Percentiles rank a stretch among this genome's conserved stretches.
Conservation (phyloP, 2,888 invertebrate species). For the Xiphydria camelus region DNA sequence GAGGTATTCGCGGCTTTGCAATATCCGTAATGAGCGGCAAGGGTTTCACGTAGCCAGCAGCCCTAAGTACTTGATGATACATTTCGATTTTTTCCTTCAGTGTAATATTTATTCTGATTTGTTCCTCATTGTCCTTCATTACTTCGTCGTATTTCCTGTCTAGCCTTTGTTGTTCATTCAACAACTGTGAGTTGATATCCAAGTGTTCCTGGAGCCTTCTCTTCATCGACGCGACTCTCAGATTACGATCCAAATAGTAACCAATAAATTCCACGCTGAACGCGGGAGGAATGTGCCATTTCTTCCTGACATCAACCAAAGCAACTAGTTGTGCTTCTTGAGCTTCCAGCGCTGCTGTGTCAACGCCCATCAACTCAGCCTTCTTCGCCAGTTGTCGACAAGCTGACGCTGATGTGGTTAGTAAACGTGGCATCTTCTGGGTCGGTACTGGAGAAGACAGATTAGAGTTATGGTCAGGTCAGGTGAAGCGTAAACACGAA, state of each 20-base stretch:
- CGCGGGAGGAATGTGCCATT: conserved; percentile 93
- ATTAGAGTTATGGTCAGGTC: conserved; percentile 7
- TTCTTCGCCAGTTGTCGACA: conserved; percentile 80
- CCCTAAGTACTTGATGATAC: conserved; percentile 49
- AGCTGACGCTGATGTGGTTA: conserved; percentile 89
- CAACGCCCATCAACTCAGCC: conserved; percentile 88
- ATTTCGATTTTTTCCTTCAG: conserved; percentile 62
- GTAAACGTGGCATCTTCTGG: conserved; percentile 88
- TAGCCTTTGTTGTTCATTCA: conserved; percentile 77
- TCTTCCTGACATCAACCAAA: conserved; percentile 83
- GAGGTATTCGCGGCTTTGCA: conserved; percentile 44
- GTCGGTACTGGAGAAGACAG: conserved; percentile 73
- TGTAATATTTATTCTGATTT: conserved; percentile 63
- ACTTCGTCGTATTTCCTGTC: conserved; percentile 80
- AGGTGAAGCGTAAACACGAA: too few relatives aligned
- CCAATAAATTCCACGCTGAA: conserved; percentile 94
- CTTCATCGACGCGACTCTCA: conserved; percentile 78
- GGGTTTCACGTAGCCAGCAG: conserved; percentile 47
- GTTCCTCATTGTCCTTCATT: conserved; percentile 69
- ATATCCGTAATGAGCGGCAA: conserved; percentile 46
- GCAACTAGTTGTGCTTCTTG: conserved; percentile 83
- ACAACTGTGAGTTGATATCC: conserved; percentile 72
- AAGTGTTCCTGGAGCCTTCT: conserved; percentile 75
- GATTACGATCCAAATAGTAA: conserved; percentile 89
- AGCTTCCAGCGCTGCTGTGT: conserved; percentile 78